These are phyloP conservation scores for Baryphthengus martii DNA, from an alignment of 2,113 vertebrate genomes.

Conservation along the genomic window DNA sequence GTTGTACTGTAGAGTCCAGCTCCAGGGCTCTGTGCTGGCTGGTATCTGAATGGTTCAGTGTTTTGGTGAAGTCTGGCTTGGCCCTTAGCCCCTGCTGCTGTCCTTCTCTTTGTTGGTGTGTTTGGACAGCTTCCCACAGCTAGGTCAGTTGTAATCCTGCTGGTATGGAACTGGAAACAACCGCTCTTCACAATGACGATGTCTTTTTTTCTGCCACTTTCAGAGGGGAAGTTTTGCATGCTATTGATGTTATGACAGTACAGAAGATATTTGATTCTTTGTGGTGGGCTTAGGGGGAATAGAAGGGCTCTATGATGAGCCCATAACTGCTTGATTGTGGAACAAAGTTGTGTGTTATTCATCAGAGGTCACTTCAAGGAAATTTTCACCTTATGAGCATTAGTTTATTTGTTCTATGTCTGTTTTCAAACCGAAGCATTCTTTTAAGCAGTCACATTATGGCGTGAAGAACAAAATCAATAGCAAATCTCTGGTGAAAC, in stretches of 20 bases:
- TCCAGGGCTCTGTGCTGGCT: neutral
- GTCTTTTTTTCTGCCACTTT: neutral
- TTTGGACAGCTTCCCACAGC: conserved; percentile 12
- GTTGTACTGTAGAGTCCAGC: neutral
- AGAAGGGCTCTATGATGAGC: neutral
- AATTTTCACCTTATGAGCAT: neutral
- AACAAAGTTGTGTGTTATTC: neutral
- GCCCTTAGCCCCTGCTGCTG: neutral
- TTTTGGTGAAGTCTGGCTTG: neutral
- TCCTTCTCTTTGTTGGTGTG: neutral
- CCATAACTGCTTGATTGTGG: accelerated
- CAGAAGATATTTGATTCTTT: neutral
- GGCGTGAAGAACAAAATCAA: neutral
- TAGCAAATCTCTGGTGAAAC: neutral
- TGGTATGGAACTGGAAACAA: neutral
- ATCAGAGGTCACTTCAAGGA: neutral
- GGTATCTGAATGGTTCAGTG: neutral
- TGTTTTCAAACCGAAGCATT: neutral
- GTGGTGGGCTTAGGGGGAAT: neutral
- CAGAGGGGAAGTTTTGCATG: neutral
- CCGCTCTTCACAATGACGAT: neutral
- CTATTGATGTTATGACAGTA: neutral
- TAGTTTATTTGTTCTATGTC: neutral
- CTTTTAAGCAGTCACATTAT: neutral
- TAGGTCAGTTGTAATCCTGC: neutral